Percentiles rank a stretch among this genome's conserved stretches.
phyloP scores from a whole-genome alignment of 2,888 invertebrate genomes.

The Chrysolina oricalcia region DNA sequence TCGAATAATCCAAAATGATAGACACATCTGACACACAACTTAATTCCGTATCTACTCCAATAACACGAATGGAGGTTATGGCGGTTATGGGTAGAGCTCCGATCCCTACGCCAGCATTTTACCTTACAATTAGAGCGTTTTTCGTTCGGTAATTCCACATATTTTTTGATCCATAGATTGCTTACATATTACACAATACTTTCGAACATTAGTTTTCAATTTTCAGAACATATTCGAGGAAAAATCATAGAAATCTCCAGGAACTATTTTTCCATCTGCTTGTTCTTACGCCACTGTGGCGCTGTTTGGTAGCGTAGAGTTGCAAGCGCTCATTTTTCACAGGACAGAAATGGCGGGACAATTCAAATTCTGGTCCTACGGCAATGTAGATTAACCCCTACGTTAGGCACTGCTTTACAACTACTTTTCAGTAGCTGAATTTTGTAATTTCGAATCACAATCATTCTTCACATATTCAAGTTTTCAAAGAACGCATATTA shows the following conservation, averaged over 20 bases:
- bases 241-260: slow-evolving; percentile 40
- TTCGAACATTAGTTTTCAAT: slow-evolving; percentile 33
- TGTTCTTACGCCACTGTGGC: slow-evolving; percentile 66
- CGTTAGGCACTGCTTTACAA: neutral
- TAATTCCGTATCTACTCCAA: slow-evolving; percentile 84
- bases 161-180: slow-evolving; percentile 38
- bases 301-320: slow-evolving; percentile 64
- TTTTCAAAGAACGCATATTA: too few relatives aligned
- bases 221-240: slow-evolving; percentile 40
- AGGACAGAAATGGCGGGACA: slow-evolving; percentile 62
- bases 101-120: slow-evolving; percentile 77
- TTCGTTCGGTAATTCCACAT: slow-evolving; percentile 34
- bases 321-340: slow-evolving; percentile 68
- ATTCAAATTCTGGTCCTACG: slow-evolving; percentile 55
- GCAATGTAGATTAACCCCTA: neutral
- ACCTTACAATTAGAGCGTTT: slow-evolving; percentile 60
- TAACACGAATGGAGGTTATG: slow-evolving; percentile 86
- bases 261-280: slow-evolving; percentile 69
- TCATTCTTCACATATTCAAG: too few relatives aligned
- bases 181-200: slow-evolving; percentile 42
- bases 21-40: slow-evolving; percentile 83
- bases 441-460: too few relatives aligned
- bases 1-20: slow-evolving; percentile 71
- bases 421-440: too few relatives aligned
- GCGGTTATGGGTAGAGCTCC: slow-evolving; percentile 85